Percentiles rank a stretch among this genome's conserved stretches.
Conservation (phyloP, 2,888 invertebrate species). For the Abscondita cerata region DNA sequence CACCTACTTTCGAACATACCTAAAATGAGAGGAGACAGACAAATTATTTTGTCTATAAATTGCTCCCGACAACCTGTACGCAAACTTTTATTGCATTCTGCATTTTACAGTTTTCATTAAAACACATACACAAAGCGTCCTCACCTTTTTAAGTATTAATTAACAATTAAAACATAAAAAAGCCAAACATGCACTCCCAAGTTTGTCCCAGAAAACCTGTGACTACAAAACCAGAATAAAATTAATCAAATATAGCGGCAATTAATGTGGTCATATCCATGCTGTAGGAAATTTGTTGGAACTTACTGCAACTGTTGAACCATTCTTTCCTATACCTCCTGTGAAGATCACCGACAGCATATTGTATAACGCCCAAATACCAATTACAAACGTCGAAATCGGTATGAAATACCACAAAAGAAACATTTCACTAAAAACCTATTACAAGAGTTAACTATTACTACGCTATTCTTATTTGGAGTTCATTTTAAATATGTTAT, state of each 20-base stretch:
- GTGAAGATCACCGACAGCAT: constrained; percentile 72
- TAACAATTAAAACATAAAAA: constrained; percentile 19
- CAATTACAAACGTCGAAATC: constrained; percentile 75
- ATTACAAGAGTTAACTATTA: constrained; percentile 29
- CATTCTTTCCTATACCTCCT: constrained; percentile 96
- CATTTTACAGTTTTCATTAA: background rate
- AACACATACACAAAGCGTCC: background rate
- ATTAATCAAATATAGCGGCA: constrained; percentile 24
- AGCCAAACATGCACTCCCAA: constrained; percentile 30
- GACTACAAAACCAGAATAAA: constrained; percentile 15
- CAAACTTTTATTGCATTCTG: constrained; percentile 1
- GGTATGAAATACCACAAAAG: constrained; percentile 80
- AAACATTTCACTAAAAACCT: constrained; percentile 69
- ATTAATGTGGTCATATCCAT: constrained; percentile 27
- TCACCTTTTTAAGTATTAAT: background rate
- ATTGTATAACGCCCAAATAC: constrained; percentile 74
- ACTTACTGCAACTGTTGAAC: constrained; percentile 96
- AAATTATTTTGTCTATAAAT: constrained; percentile 7
- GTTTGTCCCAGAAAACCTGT: constrained; percentile 34
- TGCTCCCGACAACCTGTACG: constrained; percentile 30
- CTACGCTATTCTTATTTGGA: too few species aligned
- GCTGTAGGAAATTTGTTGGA: constrained; percentile 37
- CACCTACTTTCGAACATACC: constrained; percentile 54
- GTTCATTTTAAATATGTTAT: too few species aligned
- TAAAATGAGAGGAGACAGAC: background rate